Percentiles rank a stretch among this genome's conserved stretches.
phyloP scores from a whole-genome alignment of 2,797 vertebrate species.

The Acanthurus tractus region DNA sequence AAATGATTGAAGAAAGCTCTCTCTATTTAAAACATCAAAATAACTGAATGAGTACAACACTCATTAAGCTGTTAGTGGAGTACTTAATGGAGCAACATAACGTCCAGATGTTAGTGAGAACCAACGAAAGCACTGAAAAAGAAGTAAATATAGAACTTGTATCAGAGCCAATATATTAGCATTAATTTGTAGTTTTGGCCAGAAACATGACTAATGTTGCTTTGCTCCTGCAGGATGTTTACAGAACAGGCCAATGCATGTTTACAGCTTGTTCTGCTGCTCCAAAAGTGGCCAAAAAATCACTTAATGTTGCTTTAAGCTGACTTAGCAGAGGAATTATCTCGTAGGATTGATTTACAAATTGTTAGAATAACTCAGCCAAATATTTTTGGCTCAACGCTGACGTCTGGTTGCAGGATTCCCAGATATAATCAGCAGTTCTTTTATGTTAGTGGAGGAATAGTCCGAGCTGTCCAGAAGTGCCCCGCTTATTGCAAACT shows the following conservation, averaged over 20 bases:
- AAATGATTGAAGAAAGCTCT: not conserved
- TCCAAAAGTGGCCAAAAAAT: not conserved
- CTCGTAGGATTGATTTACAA: not conserved
- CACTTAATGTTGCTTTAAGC: too few relatives aligned
- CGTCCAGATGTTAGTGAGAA: too few relatives aligned
- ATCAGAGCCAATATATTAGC: too few relatives aligned
- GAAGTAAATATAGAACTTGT: too few relatives aligned
- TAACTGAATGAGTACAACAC: too few relatives aligned
- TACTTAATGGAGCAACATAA: too few relatives aligned
- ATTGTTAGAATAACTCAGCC: not conserved
- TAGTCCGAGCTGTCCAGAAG: not conserved
- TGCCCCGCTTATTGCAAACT: not conserved
- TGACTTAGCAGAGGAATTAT: not conserved
- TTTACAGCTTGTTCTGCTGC: not conserved
- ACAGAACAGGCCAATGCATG: not conserved
- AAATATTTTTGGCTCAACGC: not conserved
- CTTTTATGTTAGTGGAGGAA: not conserved
- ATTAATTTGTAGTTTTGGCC: not conserved
- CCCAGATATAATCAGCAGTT: constrained; percentile 1
- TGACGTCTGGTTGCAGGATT: not conserved
- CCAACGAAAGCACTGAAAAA: too few relatives aligned
- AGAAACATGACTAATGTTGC: not conserved
- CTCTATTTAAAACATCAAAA: too few relatives aligned
- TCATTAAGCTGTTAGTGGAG: too few relatives aligned
- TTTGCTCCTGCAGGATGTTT: too few relatives aligned